A percentile compares a stretch with the other conserved stretches of the same genome.
phyloP scores from a whole-genome alignment of 2,797 vertebrate species.

The Diceros bicornis region DNA sequence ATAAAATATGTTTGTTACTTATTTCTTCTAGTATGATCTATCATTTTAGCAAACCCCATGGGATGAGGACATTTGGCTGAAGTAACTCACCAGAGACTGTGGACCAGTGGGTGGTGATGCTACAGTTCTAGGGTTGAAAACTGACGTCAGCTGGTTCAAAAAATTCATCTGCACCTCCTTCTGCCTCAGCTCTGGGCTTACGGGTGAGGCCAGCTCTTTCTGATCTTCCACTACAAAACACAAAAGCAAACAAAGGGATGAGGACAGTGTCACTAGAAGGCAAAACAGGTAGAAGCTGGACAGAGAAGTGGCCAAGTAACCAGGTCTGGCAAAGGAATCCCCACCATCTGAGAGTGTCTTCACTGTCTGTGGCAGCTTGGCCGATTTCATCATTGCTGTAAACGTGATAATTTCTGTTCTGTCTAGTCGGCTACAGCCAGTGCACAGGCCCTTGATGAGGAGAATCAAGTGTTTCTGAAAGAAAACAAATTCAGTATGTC shows the following conservation, averaged over 20 bases:
- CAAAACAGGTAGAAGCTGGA: not conserved
- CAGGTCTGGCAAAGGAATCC: constrained; percentile 14
- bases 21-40: not conserved
- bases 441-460: constrained; percentile 99
- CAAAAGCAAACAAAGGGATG: not conserved
- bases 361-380: constrained; percentile 98
- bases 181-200: constrained; percentile 97
- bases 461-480: constrained; percentile 98
- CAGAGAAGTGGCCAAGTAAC: not conserved
- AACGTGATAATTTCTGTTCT: constrained; percentile 99
- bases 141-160: constrained; percentile 97
- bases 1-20: not conserved
- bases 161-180: constrained; percentile 99
- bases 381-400: constrained; percentile 99
- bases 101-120: constrained; percentile 90
- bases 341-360: constrained; percentile 99
- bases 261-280: not conserved
- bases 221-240: constrained; percentile 96
- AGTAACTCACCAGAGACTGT: constrained; percentile 91
- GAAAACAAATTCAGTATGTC: constrained; percentile 53
- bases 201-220: constrained; percentile 95
- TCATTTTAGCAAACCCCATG: not conserved
- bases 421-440: constrained; percentile 98
- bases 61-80: not conserved
- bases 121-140: constrained; percentile 97